These are phyloP conservation scores for Steinernema carpocapsae DNA, from an alignment of 2,888 invertebrate genomes.

Conservation along the genomic window DNA sequence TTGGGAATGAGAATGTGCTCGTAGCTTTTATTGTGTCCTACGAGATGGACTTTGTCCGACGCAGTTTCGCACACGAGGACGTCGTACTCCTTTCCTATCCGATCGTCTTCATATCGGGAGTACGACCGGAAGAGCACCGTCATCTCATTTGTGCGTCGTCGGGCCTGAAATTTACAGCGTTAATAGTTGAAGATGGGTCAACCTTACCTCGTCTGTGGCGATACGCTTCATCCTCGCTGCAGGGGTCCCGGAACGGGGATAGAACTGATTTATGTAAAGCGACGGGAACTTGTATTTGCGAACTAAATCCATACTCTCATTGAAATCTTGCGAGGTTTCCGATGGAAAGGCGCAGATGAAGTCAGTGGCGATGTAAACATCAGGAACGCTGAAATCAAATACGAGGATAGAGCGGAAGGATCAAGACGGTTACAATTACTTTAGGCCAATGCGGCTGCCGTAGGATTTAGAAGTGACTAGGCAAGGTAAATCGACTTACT, in stretches of 20 bases:
- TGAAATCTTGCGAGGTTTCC: constrained; percentile 88
- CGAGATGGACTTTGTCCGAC: constrained; percentile 85
- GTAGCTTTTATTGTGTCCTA: constrained; percentile 92
- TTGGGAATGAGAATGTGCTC: constrained; percentile 77
- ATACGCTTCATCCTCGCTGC: constrained; percentile 87
- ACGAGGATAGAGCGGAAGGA: constrained; percentile 33
- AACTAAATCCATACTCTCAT: constrained; percentile 84
- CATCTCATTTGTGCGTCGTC: constrained; percentile 83
- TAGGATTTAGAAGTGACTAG: no score
- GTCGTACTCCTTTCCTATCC: constrained; percentile 71
- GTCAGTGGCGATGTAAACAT: constrained; percentile 92
- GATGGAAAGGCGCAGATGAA: constrained; percentile 98
- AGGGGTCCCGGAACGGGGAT: constrained; percentile 91
- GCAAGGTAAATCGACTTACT: constrained; percentile 71
- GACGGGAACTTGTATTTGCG: constrained; percentile 83
- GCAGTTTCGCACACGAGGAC: constrained; percentile 92
- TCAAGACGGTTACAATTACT: no score
- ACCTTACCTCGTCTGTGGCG: constrained; percentile 77
- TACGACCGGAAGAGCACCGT: constrained; percentile 88
- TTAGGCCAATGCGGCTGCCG: no score
- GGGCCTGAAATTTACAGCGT: constrained; percentile 75
- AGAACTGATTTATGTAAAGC: constrained; percentile 97
- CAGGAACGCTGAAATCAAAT: constrained; percentile 78
- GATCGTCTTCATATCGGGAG: constrained; percentile 78
- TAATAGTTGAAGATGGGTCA: constrained; percentile 9